These are phyloP conservation scores for Muscicapa adusta DNA, from an alignment of 2,113 vertebrate species.

Conservation along the genomic window DNA sequence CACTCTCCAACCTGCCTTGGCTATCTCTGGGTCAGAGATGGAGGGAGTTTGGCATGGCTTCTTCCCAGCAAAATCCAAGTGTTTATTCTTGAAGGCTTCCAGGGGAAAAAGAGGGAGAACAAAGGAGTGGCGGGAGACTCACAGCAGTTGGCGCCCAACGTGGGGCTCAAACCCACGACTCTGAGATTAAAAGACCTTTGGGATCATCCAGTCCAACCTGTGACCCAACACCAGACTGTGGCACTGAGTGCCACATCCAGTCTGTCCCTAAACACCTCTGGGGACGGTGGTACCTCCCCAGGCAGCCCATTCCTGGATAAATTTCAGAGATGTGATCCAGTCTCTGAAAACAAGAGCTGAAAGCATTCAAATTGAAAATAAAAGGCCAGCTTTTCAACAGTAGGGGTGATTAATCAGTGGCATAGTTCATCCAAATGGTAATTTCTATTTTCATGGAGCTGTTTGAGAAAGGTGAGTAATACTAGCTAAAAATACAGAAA, in stretches of 20 bases:
- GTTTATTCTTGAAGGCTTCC: too few relatives aligned
- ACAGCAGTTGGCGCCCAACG: constrained; percentile 78
- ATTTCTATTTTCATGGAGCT: neutral
- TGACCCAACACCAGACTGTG: too few relatives aligned
- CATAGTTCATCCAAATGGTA: neutral
- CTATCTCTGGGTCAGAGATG: too few relatives aligned
- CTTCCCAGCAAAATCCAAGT: too few relatives aligned
- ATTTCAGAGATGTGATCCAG: neutral
- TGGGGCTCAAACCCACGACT: constrained; percentile 97
- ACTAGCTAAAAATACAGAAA: neutral
- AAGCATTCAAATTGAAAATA: neutral
- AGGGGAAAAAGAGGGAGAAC: too few relatives aligned
- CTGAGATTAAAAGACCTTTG: constrained; percentile 79
- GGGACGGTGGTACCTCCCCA: fast-evolving
- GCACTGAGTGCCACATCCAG: neutral
- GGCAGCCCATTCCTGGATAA: neutral
- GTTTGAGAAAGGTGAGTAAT: neutral
- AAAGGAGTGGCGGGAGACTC: too few relatives aligned
- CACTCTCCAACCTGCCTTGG: too few relatives aligned
- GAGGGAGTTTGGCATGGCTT: too few relatives aligned
- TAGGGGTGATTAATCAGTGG: neutral
- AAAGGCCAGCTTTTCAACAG: neutral
- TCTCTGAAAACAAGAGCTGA: neutral
- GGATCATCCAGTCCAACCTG: neutral
- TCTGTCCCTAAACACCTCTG: neutral